Base-by-base conservation (phyloP, 2,888 invertebrate species). In the Cheilosia urbana region DNA sequence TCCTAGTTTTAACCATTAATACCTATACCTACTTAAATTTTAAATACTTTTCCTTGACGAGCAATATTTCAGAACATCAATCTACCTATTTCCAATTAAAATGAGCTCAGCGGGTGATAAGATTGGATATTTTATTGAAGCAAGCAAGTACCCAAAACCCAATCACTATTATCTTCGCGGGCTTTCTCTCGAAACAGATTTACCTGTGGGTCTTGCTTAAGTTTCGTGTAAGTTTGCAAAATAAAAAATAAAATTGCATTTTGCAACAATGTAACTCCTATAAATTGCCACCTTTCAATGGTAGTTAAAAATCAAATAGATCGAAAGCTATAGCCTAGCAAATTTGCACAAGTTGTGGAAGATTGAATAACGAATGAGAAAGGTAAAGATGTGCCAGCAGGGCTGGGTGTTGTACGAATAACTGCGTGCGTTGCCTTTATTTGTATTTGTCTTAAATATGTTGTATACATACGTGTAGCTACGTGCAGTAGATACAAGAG, bases 251-350 rank as follows among this genome's bases (percentile, higher is more conserved):
- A 17, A 3, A 47, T 9, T 47, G 17, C n/a, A 47, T 37, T 37
- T 47, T 47, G 45, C n/a, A 47, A 47, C 45, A 47, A 47, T 17
- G 45, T 47, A 47, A 47, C 45, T 47, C 19, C 4, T 47, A 13
- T 37, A 3, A 37, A 37, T 37, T 13, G 4, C 37, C 37, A 37
- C 4, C 37, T 37, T 37, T 37, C 37, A 37, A 37, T 13, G 37
- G 37, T 1, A 37, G 37, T 13, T 13, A 37, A 37, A 13, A 37
- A 11, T 34, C 11, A 11, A 1, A 34, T n/a, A n/a, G 17, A 47
- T 9, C 45, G n/a, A 47, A 17, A 6, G n/a, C 17, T 2, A 9
- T 2, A 9, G n/a, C n/a, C 45, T 45, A 17, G 17, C 45, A 45
- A n/a, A 9, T 47, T 45, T 45, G 17, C 17, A 17, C n/a, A n/a